These are phyloP conservation scores for Timandra comae DNA, from an alignment of 2,888 invertebrate genomes.

Conservation along the genomic window DNA sequence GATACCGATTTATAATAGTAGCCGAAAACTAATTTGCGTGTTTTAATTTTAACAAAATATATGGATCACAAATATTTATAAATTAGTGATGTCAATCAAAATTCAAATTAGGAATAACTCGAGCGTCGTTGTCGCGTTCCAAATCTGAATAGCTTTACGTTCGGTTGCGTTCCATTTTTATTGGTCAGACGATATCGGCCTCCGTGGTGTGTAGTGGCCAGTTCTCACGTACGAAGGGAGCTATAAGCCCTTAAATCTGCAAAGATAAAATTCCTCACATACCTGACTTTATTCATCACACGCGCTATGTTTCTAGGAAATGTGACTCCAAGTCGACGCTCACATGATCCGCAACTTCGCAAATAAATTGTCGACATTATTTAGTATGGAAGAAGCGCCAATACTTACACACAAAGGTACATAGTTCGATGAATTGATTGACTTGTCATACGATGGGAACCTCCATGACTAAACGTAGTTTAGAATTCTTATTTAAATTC, in stretches of 20 bases:
- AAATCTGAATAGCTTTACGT: constrained; percentile 31
- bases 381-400: constrained; percentile 59
- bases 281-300: constrained; percentile 70
- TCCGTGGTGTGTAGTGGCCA: constrained; percentile 20
- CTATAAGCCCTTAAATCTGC: constrained; percentile 67
- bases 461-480: constrained; percentile 30
- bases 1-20: constrained; percentile 55
- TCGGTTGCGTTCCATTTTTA: constrained; percentile 48
- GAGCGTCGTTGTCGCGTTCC: too few species aligned
- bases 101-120: constrained; percentile 44
- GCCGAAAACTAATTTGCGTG: constrained; percentile 46
- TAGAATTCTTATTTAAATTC: too few species aligned
- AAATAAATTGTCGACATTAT: constrained; percentile 66
- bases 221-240: constrained; percentile 53
- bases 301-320: constrained; percentile 67
- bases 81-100: constrained; percentile 48
- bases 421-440: constrained; percentile 55
- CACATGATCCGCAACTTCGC: constrained; percentile 50
- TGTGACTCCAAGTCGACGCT: constrained; percentile 49
- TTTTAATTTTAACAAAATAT: constrained; percentile 29
- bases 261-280: constrained; percentile 63
- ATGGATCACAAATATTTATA: constrained; percentile 29
- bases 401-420: constrained; percentile 45
- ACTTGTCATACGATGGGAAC: constrained; percentile 63
- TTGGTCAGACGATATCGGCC: constrained; percentile 26